Base-by-base conservation (phyloP, 2,888 invertebrate genomes). In the Dynastes hyllus region DNA sequence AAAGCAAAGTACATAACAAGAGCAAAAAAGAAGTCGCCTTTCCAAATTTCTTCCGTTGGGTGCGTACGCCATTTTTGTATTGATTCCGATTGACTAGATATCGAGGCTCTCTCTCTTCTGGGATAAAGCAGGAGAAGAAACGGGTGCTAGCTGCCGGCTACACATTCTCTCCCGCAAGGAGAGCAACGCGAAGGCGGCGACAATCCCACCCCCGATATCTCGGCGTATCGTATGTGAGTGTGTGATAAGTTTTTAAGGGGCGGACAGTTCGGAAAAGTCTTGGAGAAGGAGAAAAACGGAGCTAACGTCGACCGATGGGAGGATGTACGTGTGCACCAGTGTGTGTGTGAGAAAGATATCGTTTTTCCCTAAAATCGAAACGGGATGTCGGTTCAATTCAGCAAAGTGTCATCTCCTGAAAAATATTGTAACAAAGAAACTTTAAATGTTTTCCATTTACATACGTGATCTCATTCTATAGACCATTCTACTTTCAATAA, bases 221-320 rank as follows among this genome's bases (percentile, higher is more conserved):
- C 86, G 82, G 84, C 88, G 87, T 87, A 88, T 88, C 87, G 87
- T 88, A 88, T 88, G 88, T 88, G 88, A 87, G 87, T 87, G 85
- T 88, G 88, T 88, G 88, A 86, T 85, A 84, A 86, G 84, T 81
- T 84, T 83, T 82, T 85, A 82, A 84, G 84, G 86, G 87, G 87
- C 87, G 87, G 87, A 87, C 87, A 86, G 85, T 81, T 83, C 82
- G 82, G 83, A 77, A 66, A 79, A 69, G 53, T 45, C 40, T 50
- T 22, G 61, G 66, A 78, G 67, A 77, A 77, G 69, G 73, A 66
- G 73, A 75, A 78, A 77, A 55, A 27, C 53, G 45, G 29, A 69
- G 16, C 77, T 45, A 45, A 32, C 55, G 16, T n/a, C 16, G 13
- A 51, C 58, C 55, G 67, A 58, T 45, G 51, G 53, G 61, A 58